Base-by-base conservation (phyloP, 2,888 invertebrate genomes). In the Furcula furcula region DNA sequence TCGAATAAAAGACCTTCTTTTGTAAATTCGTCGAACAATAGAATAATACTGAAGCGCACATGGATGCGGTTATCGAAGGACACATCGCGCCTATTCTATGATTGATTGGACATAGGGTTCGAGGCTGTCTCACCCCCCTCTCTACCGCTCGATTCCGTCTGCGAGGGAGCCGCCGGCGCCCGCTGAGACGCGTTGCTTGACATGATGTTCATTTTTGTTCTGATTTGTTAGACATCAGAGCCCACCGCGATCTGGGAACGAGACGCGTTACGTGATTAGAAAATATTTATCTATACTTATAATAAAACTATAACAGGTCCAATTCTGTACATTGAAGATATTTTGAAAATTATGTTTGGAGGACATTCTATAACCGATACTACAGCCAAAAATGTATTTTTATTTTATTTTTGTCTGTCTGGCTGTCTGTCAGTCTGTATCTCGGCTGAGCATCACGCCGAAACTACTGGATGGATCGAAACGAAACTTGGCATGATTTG, bases 161-260 rank as follows among this genome's bases (percentile, higher is more conserved):
- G 30, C 26, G 34, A 31, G 36, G 45, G 49, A 43, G 27, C 46
- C 40, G 46, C 51, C 55, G 48, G 40, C 63, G 56, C 74, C 77
- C 71, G 68, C 66, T 65, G 75, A 70, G 78, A 72, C 74, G 58
- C 62, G 64, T 63, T 64, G 69, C 65, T 67, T 68, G 68, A 79
- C 76, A 75, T 66, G 65, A 60, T 71, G 75, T 70, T 76, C 74
- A 77, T 78, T 78, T n/a, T n/a, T 80, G 79, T 78, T 73, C 69
- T 74, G 75, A 80, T 78, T 80, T 80, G 75, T 77, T 73, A 66
- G 66, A 74, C 68, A 69, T 60, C 50, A 50, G 29, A 50, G 46
- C 45, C 48, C 49, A 57, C 52, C 54, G 57, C 61, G 53, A 58
- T 54, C 53, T 54, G 28, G n/a, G 49, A 43, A 48, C 57, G 46